phyloP scores from a whole-genome alignment of 2,888 invertebrate species.

The Coelinius sp. region DNA sequence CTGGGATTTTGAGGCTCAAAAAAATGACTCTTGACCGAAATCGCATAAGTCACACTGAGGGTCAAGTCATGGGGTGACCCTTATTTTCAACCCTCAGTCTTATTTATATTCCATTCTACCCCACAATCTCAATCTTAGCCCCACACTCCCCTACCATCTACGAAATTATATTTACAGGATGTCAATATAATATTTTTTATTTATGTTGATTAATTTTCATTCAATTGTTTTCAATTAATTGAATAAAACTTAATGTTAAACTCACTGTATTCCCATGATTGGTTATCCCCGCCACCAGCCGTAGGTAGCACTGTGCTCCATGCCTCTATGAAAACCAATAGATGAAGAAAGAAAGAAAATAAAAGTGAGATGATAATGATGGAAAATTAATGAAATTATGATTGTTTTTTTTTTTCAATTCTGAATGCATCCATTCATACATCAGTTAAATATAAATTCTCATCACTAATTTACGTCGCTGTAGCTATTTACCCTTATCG shows the following conservation, averaged over 20 bases:
- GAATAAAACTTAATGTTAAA: constrained; percentile 43
- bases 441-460: background rate
- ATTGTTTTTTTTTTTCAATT: background rate
- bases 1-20: too few relatives aligned
- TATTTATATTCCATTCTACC: too few relatives aligned
- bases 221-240: constrained; percentile 13
- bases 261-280: constrained; percentile 69
- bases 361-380: constrained; percentile 47
- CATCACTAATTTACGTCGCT: background rate
- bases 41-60: too few relatives aligned
- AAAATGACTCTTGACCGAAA: too few relatives aligned
- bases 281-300: constrained; percentile 68
- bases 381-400: constrained; percentile 27
- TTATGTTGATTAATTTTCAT: background rate
- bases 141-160: background rate
- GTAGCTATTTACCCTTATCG: background rate
- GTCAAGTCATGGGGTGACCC: too few relatives aligned
- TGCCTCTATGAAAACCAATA: constrained; percentile 66
- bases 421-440: background rate
- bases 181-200: background rate
- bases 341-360: constrained; percentile 59
- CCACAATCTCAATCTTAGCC: too few relatives aligned
- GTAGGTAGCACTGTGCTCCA: constrained; percentile 70
- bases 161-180: background rate
- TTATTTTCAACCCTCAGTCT: too few relatives aligned